Percentiles rank a stretch among this genome's conserved stretches.
Evolutionary conservation across 30 jellyfish, hydroid and myxozoan species (phyloP).

Genomic region (Mastigias papua): DNA sequence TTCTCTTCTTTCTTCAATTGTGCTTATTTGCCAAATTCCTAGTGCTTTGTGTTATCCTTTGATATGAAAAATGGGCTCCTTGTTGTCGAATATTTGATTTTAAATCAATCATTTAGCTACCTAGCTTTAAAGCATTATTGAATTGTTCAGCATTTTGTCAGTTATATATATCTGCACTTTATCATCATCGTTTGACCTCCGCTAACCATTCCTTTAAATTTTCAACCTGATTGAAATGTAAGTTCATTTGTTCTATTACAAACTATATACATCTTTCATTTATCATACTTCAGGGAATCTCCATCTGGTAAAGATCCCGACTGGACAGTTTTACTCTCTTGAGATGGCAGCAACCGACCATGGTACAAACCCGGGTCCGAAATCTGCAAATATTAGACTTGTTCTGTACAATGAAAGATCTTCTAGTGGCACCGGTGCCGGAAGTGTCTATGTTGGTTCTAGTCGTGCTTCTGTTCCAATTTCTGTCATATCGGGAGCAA

Average conservation of each 20-base stretch:
- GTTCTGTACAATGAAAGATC: conserved; percentile 52
- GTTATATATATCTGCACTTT: no score
- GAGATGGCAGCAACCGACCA: conserved; percentile 65
- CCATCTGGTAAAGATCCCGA: conserved; percentile 45
- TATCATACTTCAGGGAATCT: conserved; percentile 45
- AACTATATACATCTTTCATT: neutral
- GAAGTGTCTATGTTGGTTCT: conserved; percentile 82
- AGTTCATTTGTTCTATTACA: neutral
- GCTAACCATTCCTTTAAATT: no score
- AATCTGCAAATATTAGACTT: conserved; percentile 43
- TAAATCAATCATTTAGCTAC: no score
- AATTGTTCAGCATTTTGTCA: no score
- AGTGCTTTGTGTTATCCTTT: no score
- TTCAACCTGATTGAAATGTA: no score
- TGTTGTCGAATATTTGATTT: no score
- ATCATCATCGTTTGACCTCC: no score
- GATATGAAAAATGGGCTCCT: no score
- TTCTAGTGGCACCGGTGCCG: conserved; percentile 51
- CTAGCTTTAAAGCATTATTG: no score
- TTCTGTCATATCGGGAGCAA: conserved; percentile 50
- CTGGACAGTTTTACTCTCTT: conserved; percentile 52
- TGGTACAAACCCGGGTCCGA: conserved; percentile 48
- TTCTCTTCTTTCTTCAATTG: no score
- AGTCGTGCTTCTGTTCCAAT: conserved; percentile 54
- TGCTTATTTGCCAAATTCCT: no score